phyloP scores from a whole-genome alignment of 2,888 invertebrate genomes.

The Strigamia maritima region DNA sequence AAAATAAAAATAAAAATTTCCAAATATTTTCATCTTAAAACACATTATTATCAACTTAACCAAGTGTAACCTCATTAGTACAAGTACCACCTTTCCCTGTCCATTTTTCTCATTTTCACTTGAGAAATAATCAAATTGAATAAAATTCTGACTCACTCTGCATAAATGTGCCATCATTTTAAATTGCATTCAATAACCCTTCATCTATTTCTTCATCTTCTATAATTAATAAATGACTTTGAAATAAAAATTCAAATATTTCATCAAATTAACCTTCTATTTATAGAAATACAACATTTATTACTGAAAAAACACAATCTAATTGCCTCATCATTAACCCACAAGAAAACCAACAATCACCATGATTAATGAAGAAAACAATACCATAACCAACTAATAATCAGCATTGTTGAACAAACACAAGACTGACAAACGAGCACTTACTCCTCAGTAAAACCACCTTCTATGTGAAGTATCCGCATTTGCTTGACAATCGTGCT shows the following conservation, averaged over 20 bases:
- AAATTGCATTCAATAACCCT: slow-evolving; percentile 1
- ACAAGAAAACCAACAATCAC: too few relatives aligned
- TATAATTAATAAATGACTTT: neutral
- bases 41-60: neutral
- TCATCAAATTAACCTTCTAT: neutral
- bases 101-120: neutral
- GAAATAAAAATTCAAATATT: neutral
- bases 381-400: too few relatives aligned
- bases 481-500: slow-evolving; percentile 99
- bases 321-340: neutral
- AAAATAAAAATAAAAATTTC: neutral
- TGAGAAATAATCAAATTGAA: neutral
- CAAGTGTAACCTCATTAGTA: neutral
- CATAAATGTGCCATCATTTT: neutral
- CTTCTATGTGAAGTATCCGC: slow-evolving; percentile 99
- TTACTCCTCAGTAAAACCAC: slow-evolving; percentile 94
- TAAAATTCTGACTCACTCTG: neutral
- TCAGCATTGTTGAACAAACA: too few relatives aligned
- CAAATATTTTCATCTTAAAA: neutral
- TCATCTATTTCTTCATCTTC: neutral
- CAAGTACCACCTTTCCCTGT: too few relatives aligned
- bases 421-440: too few relatives aligned
- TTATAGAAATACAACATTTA: neutral
- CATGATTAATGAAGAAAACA: neutral
- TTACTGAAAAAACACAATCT: neutral